A percentile compares a stretch with the other conserved stretches of the same genome.
Evolutionary conservation across 2,797 vertebrate species (phyloP).

Genomic region (Myotis vivesi): DNA sequence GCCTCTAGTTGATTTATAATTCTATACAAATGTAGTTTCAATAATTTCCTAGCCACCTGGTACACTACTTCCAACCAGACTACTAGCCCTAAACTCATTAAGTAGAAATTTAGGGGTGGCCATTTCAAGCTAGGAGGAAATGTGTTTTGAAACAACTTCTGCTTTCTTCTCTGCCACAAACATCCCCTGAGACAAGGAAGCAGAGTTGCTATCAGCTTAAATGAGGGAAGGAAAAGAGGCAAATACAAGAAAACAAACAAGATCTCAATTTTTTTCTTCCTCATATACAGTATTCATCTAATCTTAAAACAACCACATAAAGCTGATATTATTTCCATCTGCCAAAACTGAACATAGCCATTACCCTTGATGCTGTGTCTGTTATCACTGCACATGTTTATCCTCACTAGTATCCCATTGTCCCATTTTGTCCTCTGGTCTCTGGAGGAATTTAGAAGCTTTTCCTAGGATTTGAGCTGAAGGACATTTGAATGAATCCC

Average conservation of each 20-base stretch:
- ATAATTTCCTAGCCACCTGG: background rate
- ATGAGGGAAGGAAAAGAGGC: conserved; percentile 6
- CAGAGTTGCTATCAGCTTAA: conserved; percentile 27
- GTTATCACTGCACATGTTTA: background rate
- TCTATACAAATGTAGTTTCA: background rate
- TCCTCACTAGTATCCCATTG: background rate
- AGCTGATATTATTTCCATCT: background rate
- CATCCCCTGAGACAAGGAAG: conserved; percentile 40
- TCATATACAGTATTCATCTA: background rate
- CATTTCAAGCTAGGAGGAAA: conserved; percentile 59
- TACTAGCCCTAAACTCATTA: background rate
- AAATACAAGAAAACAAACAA: conserved; percentile 32
- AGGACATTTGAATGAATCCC: background rate
- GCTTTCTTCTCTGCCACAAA: conserved; percentile 56
- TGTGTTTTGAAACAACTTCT: conserved; percentile 73
- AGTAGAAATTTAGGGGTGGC: conserved; percentile 28
- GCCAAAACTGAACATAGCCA: background rate
- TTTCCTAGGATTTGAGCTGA: conserved; percentile 35
- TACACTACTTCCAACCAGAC: conserved; percentile 35
- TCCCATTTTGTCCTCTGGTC: background rate
- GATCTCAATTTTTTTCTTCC: background rate
- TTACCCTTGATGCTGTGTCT: background rate
- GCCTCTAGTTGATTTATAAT: background rate
- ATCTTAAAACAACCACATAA: background rate
- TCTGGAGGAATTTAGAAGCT: conserved; percentile 1